Evolutionary conservation across 2,113 vertebrate species (phyloP).

Genomic region (Cephalopholis sonnerati): DNA sequence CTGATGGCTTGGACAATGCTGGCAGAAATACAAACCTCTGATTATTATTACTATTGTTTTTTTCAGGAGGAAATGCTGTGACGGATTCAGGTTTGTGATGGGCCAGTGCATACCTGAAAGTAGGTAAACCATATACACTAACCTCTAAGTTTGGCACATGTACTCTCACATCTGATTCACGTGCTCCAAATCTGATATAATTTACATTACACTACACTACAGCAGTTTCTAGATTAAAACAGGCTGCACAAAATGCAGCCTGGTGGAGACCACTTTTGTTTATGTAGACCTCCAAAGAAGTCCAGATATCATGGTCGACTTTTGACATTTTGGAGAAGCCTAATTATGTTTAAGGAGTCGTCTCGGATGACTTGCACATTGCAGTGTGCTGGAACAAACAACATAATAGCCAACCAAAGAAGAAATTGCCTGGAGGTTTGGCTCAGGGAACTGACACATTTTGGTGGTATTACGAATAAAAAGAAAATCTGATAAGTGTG

Average conservation of each 20-base stretch:
- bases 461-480: background rate
- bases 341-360: background rate
- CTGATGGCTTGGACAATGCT: background rate
- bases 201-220: background rate
- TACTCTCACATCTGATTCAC: conserved; percentile 24
- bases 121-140: conserved; percentile 78
- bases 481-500: background rate
- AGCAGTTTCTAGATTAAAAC: conserved; percentile 7
- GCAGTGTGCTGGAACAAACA: background rate
- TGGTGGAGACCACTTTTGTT: conserved; percentile 21
- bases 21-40: background rate
- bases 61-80: conserved; percentile 87
- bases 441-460: background rate
- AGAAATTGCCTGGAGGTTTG: background rate
- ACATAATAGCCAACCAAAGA: background rate
- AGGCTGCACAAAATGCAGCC: conserved; percentile 6
- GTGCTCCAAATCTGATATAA: background rate
- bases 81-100: conserved; percentile 87
- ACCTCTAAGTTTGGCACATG: background rate
- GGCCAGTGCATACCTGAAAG: conserved; percentile 88
- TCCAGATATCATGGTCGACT: background rate
- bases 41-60: conserved; percentile 1
- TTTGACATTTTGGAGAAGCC: conserved; percentile 12
- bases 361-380: conserved; percentile 6
- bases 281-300: background rate